These are phyloP conservation scores for Tolypeutes matacus DNA, from an alignment of 2,797 vertebrate species.

Conservation along the genomic window DNA sequence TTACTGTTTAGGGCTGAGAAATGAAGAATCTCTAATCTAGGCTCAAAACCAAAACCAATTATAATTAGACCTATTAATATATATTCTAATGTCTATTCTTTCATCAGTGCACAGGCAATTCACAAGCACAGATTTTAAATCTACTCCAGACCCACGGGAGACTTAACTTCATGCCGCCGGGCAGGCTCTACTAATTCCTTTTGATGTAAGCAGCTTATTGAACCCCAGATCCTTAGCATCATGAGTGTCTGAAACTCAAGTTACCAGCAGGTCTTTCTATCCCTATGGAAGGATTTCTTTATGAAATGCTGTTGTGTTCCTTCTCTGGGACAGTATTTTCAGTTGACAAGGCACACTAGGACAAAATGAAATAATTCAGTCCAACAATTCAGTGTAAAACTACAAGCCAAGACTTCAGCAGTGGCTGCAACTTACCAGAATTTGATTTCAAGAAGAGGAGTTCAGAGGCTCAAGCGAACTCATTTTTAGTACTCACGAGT, in stretches of 20 bases:
- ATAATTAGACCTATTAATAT: constrained; percentile 64
- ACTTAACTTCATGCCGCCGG: constrained; percentile 18
- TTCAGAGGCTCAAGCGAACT: constrained; percentile 9
- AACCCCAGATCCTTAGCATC: constrained; percentile 29
- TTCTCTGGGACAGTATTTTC: constrained; percentile 57
- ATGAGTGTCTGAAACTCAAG: constrained; percentile 4
- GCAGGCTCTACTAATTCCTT: constrained; percentile 66
- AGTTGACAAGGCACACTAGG: constrained; percentile 63
- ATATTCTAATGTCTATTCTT: constrained; percentile 23
- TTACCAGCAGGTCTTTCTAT: constrained; percentile 51
- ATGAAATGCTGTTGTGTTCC: constrained; percentile 55
- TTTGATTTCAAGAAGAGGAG: constrained; percentile 63
- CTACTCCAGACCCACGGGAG: background rate
- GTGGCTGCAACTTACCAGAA: constrained; percentile 56
- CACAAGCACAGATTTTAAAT: constrained; percentile 22
- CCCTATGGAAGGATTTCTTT: constrained; percentile 63
- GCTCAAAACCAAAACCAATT: background rate
- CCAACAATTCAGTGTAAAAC: constrained; percentile 73
- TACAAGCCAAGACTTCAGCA: background rate
- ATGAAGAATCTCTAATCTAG: constrained; percentile 52
- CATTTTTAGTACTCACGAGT: background rate
- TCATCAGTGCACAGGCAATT: background rate
- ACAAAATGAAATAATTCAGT: constrained; percentile 66
- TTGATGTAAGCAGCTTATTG: constrained; percentile 63
- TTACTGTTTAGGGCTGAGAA: background rate